Conservation (phyloP, 2,888 invertebrate species). For the Dione juno region DNA sequence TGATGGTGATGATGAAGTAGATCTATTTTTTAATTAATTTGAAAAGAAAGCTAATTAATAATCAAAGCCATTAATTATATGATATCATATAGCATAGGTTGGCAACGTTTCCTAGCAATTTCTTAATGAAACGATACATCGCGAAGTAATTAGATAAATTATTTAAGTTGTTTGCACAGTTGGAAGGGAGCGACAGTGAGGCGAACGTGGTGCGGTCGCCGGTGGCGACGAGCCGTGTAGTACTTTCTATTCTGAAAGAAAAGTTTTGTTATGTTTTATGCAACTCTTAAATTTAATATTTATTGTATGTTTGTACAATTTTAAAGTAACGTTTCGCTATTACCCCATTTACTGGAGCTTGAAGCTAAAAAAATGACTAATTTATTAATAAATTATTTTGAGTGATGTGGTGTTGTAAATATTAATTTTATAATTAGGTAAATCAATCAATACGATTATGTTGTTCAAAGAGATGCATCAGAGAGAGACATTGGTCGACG, state of each 20-base stretch:
- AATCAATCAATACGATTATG: neutral
- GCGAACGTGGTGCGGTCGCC: slow-evolving; percentile 49
- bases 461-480: slow-evolving; percentile 13
- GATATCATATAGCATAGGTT: slow-evolving; percentile 25
- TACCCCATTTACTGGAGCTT: too few relatives aligned
- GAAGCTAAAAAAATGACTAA: neutral
- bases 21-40: neutral
- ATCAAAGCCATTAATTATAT: slow-evolving; percentile 9
- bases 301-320: too few relatives aligned
- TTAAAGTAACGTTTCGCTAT: too few relatives aligned
- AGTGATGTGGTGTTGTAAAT: neutral
- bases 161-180: slow-evolving; percentile 47
- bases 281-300: neutral
- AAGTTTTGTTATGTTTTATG: slow-evolving; percentile 33
- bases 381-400: neutral
- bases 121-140: slow-evolving; percentile 48
- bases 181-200: slow-evolving; percentile 45
- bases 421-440: neutral
- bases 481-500: slow-evolving; percentile 35
- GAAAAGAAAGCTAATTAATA: slow-evolving; percentile 6
- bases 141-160: slow-evolving; percentile 48
- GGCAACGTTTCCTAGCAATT: slow-evolving; percentile 41
- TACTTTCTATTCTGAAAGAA: slow-evolving; percentile 45
- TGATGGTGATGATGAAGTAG: too few relatives aligned
- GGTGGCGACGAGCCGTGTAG: slow-evolving; percentile 47